Conservation (phyloP, 2,797 vertebrate genomes). For the Aldrovandia affinis region DNA sequence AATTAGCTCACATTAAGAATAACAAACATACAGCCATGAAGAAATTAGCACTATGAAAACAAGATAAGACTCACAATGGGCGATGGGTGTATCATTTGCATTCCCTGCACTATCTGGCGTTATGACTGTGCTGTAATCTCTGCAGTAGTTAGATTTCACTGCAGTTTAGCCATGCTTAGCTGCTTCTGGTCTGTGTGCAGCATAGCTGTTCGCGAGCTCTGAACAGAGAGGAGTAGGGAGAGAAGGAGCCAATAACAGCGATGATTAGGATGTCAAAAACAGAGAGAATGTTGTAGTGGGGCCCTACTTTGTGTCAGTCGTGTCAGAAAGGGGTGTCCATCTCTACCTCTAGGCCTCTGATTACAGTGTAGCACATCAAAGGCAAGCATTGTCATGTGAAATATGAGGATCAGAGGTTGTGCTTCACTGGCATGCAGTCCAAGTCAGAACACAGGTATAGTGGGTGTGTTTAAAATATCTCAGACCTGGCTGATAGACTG, state of each 20-base stretch:
- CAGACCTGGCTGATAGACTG: neutral
- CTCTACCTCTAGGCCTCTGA: neutral
- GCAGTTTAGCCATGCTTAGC: slow-evolving; percentile 73
- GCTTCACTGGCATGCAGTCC: neutral
- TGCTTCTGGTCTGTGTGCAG: slow-evolving; percentile 61
- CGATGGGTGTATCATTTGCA: slow-evolving; percentile 37
- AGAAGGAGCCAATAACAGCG: slow-evolving; percentile 23
- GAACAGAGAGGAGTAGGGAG: slow-evolving; percentile 30
- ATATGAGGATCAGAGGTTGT: neutral
- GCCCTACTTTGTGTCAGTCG: slow-evolving; percentile 1
- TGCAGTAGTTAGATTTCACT: slow-evolving; percentile 70
- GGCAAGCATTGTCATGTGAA: neutral
- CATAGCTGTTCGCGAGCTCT: slow-evolving; percentile 61
- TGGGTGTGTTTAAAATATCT: neutral
- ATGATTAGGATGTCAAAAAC: neutral
- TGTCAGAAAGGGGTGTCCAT: neutral
- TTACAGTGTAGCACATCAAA: neutral
- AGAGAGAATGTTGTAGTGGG: neutral
- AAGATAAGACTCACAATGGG: slow-evolving; percentile 48
- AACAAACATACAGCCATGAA: slow-evolving; percentile 49
- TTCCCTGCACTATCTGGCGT: slow-evolving; percentile 4
- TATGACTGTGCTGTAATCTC: slow-evolving; percentile 58
- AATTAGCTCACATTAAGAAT: slow-evolving; percentile 49
- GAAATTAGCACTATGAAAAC: slow-evolving; percentile 44
- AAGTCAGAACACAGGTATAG: neutral